A percentile compares a stretch with the other conserved stretches of the same genome.
Evolutionary conservation across 1,140 invertebrate species (phyloP).

Genomic region (Tigriopus japonicus): DNA sequence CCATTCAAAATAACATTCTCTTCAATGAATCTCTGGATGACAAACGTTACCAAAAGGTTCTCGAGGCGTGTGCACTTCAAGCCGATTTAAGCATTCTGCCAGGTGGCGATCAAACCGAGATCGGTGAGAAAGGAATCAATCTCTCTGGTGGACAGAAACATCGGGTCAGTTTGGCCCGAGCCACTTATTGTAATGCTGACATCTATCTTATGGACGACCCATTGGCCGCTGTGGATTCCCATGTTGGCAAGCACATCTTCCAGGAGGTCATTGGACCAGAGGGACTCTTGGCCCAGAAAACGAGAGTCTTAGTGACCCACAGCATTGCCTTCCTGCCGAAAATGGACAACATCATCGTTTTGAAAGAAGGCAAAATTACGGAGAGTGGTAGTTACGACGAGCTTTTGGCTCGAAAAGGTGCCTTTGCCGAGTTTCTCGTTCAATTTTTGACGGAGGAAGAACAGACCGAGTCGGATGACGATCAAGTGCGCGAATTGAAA

Average conservation of each 20-base stretch:
- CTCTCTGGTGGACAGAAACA: slow-evolving; percentile 94
- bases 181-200: slow-evolving; percentile 75
- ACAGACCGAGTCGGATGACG: slow-evolving; percentile 16
- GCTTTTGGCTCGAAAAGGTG: slow-evolving; percentile 24
- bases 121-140: slow-evolving; percentile 86
- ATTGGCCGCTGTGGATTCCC: slow-evolving; percentile 48
- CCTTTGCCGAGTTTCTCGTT: slow-evolving; percentile 26
- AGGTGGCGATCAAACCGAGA: slow-evolving; percentile 73
- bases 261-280: slow-evolving; percentile 25
- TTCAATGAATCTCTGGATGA: slow-evolving; percentile 43
- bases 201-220: slow-evolving; percentile 88
- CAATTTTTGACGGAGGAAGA: slow-evolving; percentile 20
- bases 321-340: slow-evolving; percentile 26
- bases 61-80: slow-evolving; percentile 62
- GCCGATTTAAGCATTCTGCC: slow-evolving; percentile 71
- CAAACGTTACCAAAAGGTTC: slow-evolving; percentile 51
- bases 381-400: slow-evolving; percentile 30
- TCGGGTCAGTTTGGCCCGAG: slow-evolving; percentile 79
- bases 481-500: slow-evolving; percentile 37
- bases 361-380: slow-evolving; percentile 28
- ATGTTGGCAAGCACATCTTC: slow-evolving; percentile 29
- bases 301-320: slow-evolving; percentile 26
- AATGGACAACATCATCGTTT: slow-evolving; percentile 30
- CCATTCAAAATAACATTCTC: slow-evolving; percentile 33
- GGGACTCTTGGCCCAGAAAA: slow-evolving; percentile 23